phyloP scores from a whole-genome alignment of 1,140 invertebrate species.

The Lucilia cuprina region DNA sequence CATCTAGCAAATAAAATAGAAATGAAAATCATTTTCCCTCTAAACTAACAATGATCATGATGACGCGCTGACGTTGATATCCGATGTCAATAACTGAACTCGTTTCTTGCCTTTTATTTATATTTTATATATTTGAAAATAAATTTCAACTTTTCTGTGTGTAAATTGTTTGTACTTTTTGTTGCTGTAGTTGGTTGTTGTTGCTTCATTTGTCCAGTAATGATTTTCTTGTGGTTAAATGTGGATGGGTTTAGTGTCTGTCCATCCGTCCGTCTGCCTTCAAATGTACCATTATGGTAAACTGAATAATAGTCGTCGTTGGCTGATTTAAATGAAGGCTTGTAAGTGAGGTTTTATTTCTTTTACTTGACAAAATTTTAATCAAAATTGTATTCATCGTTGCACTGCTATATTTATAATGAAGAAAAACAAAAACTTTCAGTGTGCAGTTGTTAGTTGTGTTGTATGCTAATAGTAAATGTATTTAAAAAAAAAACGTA shows the following conservation, averaged over 20 bases:
- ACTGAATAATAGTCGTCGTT: constrained; percentile 6
- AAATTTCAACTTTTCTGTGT: background rate
- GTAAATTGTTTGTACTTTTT: background rate
- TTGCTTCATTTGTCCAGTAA: constrained; percentile 7
- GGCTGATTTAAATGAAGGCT: background rate
- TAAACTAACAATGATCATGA: background rate
- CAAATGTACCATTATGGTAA: background rate
- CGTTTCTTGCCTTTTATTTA: background rate
- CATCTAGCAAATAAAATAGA: background rate
- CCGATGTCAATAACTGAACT: background rate
- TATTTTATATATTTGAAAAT: background rate
- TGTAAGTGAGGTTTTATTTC: background rate
- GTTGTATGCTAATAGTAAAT: background rate
- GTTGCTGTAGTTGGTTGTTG: background rate
- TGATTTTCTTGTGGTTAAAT: background rate
- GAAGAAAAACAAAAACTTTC: background rate
- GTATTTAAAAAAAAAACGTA: background rate
- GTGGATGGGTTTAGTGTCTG: background rate
- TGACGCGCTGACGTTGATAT: background rate
- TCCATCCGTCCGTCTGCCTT: background rate
- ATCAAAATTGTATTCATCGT: background rate
- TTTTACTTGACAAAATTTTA: background rate
- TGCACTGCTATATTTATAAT: background rate
- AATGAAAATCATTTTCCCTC: background rate
- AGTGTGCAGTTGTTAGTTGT: background rate